Evolutionary conservation across 2,113 vertebrate species (phyloP).

Genomic region (Melierax canorus): DNA sequence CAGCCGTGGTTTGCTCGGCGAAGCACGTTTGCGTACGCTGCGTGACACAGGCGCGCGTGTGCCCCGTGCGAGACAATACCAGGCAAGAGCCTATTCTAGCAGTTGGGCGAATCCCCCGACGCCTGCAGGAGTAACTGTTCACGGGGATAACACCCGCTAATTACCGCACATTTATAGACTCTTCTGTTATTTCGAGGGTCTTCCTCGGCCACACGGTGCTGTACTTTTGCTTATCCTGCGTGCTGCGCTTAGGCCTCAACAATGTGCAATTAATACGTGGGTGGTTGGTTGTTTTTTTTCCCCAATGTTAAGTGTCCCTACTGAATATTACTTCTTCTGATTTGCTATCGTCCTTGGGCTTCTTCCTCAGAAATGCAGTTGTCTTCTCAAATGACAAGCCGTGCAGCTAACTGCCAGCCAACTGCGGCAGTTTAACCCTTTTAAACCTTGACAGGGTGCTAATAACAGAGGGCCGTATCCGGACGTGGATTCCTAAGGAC

Average conservation of each 20-base stretch:
- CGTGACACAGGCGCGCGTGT: accelerated
- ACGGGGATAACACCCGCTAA: background rate
- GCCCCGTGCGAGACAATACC: accelerated
- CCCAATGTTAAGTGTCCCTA: background rate
- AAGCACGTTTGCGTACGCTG: background rate
- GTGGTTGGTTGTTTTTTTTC: background rate
- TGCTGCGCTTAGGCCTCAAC: background rate
- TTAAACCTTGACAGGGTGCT: background rate
- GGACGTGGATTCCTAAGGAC: background rate
- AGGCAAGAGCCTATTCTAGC: background rate
- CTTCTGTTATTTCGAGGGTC: background rate
- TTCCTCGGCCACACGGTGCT: background rate
- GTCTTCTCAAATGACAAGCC: background rate
- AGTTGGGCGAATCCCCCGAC: background rate
- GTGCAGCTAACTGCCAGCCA: background rate
- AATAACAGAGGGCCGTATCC: background rate
- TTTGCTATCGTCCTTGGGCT: background rate
- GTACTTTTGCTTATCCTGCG: background rate
- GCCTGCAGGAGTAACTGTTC: background rate
- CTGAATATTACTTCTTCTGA: background rate
- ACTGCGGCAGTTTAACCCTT: background rate
- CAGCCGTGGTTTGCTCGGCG: background rate
- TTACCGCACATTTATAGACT: accelerated
- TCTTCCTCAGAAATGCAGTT: background rate
- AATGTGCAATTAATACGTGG: background rate